phyloP scores from a whole-genome alignment of 2,888 invertebrate species.

The Teleiodes luculella region DNA sequence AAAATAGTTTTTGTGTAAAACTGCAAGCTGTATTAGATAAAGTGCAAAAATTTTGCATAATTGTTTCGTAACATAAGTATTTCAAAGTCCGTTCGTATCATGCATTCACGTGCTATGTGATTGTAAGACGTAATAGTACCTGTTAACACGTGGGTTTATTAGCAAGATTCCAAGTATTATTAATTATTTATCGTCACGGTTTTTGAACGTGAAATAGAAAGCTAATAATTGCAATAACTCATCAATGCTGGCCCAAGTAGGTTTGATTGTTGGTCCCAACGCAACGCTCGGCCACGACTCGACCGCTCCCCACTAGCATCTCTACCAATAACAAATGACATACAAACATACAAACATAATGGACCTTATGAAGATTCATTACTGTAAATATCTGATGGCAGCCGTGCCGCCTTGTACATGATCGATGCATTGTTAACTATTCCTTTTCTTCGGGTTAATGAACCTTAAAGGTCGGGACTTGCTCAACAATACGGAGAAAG shows the following conservation, averaged over 20 bases:
- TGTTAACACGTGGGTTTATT: slow-evolving; percentile 10
- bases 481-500: slow-evolving; percentile 5
- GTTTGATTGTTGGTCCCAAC: slow-evolving; percentile 27
- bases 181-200: slow-evolving; percentile 43
- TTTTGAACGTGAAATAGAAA: slow-evolving; percentile 60
- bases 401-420: slow-evolving; percentile 22
- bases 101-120: neutral
- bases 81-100: too few species aligned
- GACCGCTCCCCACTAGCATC: slow-evolving; percentile 9
- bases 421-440: slow-evolving; percentile 23
- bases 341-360: slow-evolving; percentile 27
- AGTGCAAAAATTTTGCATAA: too few species aligned
- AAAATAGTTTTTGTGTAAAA: too few species aligned
- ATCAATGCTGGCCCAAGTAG: slow-evolving; percentile 30
- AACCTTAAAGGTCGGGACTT: slow-evolving; percentile 17
- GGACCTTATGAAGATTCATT: slow-evolving; percentile 33
- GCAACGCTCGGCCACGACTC: neutral
- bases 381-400: slow-evolving; percentile 28
- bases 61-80: neutral
- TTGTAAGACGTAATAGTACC: neutral
- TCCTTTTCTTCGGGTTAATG: slow-evolving; percentile 19
- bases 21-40: too few species aligned
- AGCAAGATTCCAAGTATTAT: slow-evolving; percentile 16
- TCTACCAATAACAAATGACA: slow-evolving; percentile 21
- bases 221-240: slow-evolving; percentile 43